Evolutionary conservation across 2,797 vertebrate species (phyloP).

Genomic region (Neopelma chrysocephalum): DNA sequence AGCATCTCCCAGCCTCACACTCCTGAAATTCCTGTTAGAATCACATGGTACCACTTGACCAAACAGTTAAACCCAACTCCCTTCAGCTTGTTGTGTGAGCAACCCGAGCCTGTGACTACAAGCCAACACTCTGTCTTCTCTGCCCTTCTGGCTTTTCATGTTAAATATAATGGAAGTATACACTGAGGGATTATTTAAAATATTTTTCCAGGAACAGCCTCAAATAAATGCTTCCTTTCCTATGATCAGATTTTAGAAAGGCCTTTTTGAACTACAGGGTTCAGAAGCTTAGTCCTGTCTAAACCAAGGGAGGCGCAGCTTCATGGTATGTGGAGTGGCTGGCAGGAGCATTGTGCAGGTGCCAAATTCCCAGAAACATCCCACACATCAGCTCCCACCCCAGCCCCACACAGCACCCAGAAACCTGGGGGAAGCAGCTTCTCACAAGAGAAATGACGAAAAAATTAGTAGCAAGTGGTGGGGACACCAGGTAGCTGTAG

Average conservation of each 20-base stretch:
- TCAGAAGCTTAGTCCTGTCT: background rate
- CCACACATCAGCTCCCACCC: background rate
- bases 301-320: background rate
- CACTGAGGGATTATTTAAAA: background rate
- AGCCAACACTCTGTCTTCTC: background rate
- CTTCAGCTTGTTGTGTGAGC: background rate
- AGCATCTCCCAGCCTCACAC: background rate
- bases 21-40: background rate
- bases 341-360: background rate
- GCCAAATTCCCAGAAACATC: background rate
- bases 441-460: background rate
- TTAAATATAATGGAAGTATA: background rate
- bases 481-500: background rate
- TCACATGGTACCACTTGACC: background rate
- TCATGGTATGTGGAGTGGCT: fast-evolving
- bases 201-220: background rate
- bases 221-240: background rate
- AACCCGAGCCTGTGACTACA: background rate
- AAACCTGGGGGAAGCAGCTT: background rate
- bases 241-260: background rate
- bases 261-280: background rate
- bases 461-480: background rate
- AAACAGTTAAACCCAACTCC: background rate
- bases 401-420: background rate
- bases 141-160: background rate